A percentile compares a stretch with the other conserved stretches of the same genome.
Evolutionary conservation across 2,797 vertebrate genomes (phyloP).

Genomic region (Crocodylus rhombifer): DNA sequence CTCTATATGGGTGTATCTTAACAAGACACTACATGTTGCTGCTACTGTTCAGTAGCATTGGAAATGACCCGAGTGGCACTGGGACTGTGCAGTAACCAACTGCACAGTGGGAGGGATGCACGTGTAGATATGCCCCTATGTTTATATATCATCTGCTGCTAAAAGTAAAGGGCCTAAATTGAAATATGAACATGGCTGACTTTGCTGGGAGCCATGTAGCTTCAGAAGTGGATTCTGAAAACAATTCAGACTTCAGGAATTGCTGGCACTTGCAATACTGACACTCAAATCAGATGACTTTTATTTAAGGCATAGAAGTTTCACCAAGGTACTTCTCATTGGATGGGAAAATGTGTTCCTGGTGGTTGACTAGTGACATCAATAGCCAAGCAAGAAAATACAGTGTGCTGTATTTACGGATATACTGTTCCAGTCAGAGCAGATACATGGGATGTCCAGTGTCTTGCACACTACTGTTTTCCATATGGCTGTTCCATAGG

Average conservation of each 20-base stretch:
- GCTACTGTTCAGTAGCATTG: no score
- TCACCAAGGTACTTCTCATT: neutral
- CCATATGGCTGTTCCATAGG: neutral
- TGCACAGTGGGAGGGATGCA: no score
- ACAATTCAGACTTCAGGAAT: neutral
- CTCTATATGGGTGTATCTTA: neutral
- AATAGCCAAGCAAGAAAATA: rapidly evolving
- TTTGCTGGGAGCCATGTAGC: neutral
- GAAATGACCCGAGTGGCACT: no score
- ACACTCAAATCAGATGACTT: rapidly evolving
- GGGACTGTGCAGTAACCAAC: no score
- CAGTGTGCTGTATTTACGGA: rapidly evolving
- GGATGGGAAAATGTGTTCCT: neutral
- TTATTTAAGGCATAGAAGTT: neutral
- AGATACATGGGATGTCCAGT: neutral
- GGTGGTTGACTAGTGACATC: neutral
- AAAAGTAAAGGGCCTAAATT: neutral
- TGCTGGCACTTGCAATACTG: neutral
- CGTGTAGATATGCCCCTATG: no score
- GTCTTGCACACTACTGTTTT: neutral
- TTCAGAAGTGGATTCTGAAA: neutral
- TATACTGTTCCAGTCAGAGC: neutral
- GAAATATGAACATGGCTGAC: neutral
- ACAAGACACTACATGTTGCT: no score
- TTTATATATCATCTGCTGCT: neutral